Evolutionary conservation across 2,113 vertebrate genomes (phyloP), one percentile per base, ranked within the genome.

Genomic region (Nibea coibor): DNA sequence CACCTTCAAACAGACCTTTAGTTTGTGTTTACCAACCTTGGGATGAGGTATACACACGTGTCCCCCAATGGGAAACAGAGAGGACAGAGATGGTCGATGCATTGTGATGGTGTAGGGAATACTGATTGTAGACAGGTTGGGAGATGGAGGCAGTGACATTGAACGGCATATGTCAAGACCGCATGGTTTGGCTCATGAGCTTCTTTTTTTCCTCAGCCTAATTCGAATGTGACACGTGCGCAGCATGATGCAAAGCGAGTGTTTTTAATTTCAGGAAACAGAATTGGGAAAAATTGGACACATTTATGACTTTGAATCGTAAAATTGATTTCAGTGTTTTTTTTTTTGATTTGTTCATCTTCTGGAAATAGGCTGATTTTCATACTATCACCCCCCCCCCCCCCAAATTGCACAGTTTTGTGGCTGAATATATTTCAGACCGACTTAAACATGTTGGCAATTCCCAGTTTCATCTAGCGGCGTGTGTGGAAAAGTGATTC

Each of bases 1-100:
- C 66, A 56, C 67, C 75, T 57, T 58, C 72, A 69, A 80, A 28
- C 15, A 19, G 1, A 35, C 67, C 58, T 81, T 80, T 78, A 51
- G 74, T 83, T 82, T 42, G 26, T 87, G 76, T 87, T 85, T 61
- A 76, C 73, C 75, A 80, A 72, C 39, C 71, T 84, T 62, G 61
- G 57, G 61, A 82, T 65, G 77, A 89, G 35, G 17, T 16, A 28
- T 58, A 48, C 51, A 22, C 17, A 3, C 6, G 14, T 19, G 45
- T 11, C 45, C 45, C 43, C 53, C 31, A 10, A 39, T 17, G 26
- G 56, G 62, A 62, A 69, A 39, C 35, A 39, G 35, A 39, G 35
- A 39, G 19, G 2, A 43, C 12, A 3, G 42, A 72, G 22, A 28
- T 43, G 62, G 57, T 59, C 6, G 69, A 65, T 24, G 70, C 56